A percentile compares a stretch with the other conserved stretches of the same genome.
phyloP scores from a whole-genome alignment of 2,113 vertebrate species.

The Aythya baeri region DNA sequence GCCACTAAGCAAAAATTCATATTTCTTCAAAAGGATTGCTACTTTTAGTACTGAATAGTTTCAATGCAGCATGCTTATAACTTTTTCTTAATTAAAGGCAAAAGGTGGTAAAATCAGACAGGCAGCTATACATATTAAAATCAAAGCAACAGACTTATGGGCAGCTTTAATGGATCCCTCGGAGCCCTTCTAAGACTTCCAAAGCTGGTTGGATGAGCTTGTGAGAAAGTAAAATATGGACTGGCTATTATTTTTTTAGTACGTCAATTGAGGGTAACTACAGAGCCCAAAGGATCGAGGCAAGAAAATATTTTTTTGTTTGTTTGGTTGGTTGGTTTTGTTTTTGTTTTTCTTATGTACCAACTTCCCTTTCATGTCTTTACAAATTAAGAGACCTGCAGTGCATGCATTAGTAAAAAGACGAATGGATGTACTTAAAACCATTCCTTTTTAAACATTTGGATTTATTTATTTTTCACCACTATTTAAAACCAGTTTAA shows the following conservation, averaged over 20 bases:
- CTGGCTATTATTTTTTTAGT: neutral
- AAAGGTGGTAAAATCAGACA: neutral
- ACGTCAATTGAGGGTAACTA: neutral
- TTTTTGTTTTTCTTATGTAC: neutral
- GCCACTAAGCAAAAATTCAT: neutral
- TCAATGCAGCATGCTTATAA: neutral
- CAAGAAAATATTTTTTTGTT: neutral
- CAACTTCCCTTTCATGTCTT: neutral
- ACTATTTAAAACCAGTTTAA: neutral
- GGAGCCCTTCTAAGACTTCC: neutral
- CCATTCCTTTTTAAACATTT: neutral
- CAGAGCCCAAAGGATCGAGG: neutral
- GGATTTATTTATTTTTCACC: neutral
- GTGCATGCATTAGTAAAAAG: neutral
- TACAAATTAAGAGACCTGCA: neutral
- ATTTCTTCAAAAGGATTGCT: neutral
- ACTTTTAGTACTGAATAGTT: neutral
- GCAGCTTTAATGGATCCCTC: neutral
- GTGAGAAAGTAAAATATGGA: neutral
- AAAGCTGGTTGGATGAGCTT: neutral
- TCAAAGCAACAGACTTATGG: neutral
- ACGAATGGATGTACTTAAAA: neutral
- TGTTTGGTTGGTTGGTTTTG: too few relatives aligned
- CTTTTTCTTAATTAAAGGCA: neutral
- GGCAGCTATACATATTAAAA: neutral